Evolutionary conservation across 92 coral and sea anemone species (phyloP).

Genomic region (Micromussa lordhowensis): DNA sequence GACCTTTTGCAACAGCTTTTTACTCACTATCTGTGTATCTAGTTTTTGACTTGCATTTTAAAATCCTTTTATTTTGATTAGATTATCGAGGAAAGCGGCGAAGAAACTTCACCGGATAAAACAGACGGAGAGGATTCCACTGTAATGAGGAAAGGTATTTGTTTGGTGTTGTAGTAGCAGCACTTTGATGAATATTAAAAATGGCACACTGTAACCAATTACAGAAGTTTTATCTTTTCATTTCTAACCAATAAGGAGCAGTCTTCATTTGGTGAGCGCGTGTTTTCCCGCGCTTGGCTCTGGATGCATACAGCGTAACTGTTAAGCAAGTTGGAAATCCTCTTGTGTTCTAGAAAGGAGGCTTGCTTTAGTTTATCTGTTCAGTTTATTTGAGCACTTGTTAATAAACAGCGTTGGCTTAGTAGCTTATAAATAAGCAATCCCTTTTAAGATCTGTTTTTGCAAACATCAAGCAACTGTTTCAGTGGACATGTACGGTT

Average conservation of each 20-base stretch:
- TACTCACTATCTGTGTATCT: not conserved
- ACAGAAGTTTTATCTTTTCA: not conserved
- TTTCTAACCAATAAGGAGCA: not conserved
- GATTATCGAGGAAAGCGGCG: conserved; percentile 35
- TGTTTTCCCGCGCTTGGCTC: not conserved
- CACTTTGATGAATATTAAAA: not conserved
- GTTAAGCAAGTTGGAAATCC: not conserved
- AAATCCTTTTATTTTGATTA: not conserved
- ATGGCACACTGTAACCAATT: not conserved
- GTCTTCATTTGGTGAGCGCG: not conserved
- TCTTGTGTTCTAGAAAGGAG: not conserved
- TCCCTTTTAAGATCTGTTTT: no score
- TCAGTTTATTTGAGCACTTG: not conserved
- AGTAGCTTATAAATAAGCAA: no score
- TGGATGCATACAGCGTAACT: not conserved
- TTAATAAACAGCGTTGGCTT: no score
- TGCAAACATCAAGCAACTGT: not conserved
- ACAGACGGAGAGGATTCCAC: not conserved
- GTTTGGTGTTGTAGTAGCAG: not conserved
- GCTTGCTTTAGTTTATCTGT: not conserved
- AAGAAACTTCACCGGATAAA: conserved; percentile 22
- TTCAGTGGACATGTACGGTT: not conserved
- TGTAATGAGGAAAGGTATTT: conserved; percentile 11
- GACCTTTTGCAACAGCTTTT: not conserved
- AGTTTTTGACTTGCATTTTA: not conserved